Evolutionary conservation across 2,797 vertebrate genomes (phyloP).

Genomic region (Aphelocoma californica): DNA sequence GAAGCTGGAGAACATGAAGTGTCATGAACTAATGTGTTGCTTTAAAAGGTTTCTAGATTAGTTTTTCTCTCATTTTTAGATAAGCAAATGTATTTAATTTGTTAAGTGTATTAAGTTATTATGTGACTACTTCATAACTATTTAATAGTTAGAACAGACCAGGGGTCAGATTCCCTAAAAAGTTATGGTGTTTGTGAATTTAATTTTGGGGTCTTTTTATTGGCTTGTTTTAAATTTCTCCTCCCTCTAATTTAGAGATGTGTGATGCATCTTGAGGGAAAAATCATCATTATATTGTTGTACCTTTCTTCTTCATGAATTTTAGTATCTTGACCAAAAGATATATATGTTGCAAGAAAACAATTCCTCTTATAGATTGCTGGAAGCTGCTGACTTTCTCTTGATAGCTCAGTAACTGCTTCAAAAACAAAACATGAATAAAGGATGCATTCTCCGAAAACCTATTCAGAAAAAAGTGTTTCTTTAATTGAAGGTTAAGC

Average conservation of each 20-base stretch:
- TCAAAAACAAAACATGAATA: background rate
- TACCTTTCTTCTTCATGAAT: background rate
- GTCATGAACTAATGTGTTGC: too few species aligned
- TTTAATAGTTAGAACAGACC: background rate
- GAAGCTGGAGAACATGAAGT: background rate
- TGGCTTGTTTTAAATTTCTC: background rate
- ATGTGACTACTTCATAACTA: background rate
- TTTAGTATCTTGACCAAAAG: background rate
- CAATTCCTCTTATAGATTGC: background rate
- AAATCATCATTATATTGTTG: background rate
- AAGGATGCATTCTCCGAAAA: background rate
- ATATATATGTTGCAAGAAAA: background rate
- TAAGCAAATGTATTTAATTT: background rate
- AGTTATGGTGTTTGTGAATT: background rate
- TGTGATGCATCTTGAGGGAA: background rate
- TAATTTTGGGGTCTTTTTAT: background rate
- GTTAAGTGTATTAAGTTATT: background rate
- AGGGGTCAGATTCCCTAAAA: background rate
- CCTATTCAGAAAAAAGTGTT: background rate
- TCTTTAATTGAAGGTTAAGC: background rate
- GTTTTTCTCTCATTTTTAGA: background rate
- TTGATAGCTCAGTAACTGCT: background rate
- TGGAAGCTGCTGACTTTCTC: background rate
- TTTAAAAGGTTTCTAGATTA: background rate
- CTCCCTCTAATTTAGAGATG: background rate